Evolutionary conservation across 2,797 vertebrate species (phyloP).

Genomic region (Danio aesculapii): DNA sequence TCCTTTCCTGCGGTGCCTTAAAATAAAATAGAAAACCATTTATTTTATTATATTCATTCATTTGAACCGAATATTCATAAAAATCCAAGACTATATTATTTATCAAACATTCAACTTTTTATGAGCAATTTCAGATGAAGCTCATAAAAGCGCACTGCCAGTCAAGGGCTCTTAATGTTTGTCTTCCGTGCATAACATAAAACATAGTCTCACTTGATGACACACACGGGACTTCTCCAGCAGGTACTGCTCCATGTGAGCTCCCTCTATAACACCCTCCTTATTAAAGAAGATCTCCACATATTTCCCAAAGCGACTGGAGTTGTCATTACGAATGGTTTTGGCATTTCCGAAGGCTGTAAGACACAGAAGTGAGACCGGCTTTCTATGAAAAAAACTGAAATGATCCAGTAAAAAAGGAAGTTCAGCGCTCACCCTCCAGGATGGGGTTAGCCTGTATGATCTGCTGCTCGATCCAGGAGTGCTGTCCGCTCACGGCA

Average conservation of each 20-base stretch:
- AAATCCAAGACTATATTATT: neutral
- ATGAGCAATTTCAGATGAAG: neutral
- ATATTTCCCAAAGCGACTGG: constrained; percentile 97
- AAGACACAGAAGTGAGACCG: neutral
- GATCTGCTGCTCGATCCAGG: constrained; percentile 91
- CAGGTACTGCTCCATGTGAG: constrained; percentile 92
- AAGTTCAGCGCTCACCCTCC: constrained; percentile 81
- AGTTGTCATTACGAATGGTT: constrained; percentile 94
- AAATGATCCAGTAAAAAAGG: neutral
- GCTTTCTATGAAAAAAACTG: constrained; percentile 8
- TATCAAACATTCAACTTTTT: neutral
- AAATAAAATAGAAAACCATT: neutral
- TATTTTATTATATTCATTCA: neutral
- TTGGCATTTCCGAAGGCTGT: constrained; percentile 96
- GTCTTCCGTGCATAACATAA: neutral
- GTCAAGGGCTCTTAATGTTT: neutral
- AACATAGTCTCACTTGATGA: constrained; percentile 82
- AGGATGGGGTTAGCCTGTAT: constrained; percentile 94
- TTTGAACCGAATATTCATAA: neutral
- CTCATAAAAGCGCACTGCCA: neutral
- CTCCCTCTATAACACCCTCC: constrained; percentile 87
- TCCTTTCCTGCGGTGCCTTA: constrained; percentile 88
- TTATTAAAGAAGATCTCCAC: constrained; percentile 92
- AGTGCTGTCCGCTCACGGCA: constrained; percentile 88
- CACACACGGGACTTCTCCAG: constrained; percentile 97